Evolutionary conservation across 1,140 invertebrate genomes (phyloP).

Genomic region (Asbolus verrucosus): DNA sequence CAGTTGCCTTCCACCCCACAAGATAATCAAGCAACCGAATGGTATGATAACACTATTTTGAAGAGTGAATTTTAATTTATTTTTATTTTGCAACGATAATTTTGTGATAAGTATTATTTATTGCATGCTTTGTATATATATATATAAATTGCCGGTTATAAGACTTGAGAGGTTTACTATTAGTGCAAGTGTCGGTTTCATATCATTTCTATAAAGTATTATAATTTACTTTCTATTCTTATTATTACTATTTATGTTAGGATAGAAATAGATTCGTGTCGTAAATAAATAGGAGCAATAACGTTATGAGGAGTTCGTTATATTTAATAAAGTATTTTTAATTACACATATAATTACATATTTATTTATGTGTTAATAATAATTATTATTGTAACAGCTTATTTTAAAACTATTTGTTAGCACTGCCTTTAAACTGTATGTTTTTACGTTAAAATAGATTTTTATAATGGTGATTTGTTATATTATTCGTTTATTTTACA

Average conservation of each 20-base stretch:
- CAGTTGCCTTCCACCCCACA: constrained; percentile 32
- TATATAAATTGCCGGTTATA: too few species aligned
- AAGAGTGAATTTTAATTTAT: constrained; percentile 10
- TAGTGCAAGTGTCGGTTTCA: constrained; percentile 3
- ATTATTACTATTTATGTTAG: too few species aligned
- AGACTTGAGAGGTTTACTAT: background rate
- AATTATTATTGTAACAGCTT: background rate
- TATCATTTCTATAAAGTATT: background rate
- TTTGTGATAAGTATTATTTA: constrained; percentile 27
- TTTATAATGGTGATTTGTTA: background rate
- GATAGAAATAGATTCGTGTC: too few species aligned
- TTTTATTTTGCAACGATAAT: background rate
- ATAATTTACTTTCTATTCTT: too few species aligned
- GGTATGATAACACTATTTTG: constrained; percentile 22
- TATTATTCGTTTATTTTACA: too few species aligned
- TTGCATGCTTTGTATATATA: constrained; percentile 36
- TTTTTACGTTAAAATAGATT: background rate
- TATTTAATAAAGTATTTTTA: constrained; percentile 5
- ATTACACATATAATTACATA: background rate
- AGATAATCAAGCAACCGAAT: constrained; percentile 23
- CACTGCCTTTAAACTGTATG: background rate
- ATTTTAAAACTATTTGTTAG: background rate
- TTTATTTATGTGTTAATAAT: background rate
- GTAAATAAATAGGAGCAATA: constrained; percentile 5
- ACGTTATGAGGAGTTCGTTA: background rate